Base-by-base conservation (phyloP, 2,797 vertebrate species). In the Acrocephalus scirpaceus region DNA sequence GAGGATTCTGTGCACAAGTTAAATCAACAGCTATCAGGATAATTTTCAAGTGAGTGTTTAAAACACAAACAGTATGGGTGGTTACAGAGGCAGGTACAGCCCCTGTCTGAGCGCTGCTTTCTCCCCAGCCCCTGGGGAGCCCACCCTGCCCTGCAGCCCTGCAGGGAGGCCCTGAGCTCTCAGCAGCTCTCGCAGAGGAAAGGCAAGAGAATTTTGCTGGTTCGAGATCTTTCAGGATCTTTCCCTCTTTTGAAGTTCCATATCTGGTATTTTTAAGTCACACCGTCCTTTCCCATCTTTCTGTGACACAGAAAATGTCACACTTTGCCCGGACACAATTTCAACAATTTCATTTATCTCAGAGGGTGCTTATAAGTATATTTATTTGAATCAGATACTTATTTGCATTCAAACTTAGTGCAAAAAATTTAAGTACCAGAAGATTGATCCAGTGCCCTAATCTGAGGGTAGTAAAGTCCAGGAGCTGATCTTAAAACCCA, bases 41-140 rank as follows among this genome's bases (percentile, higher is more conserved):
- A 30, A 77, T 93, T 96, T 95, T 83, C 32, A 84, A 95, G 82
- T 51, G 79, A 58, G 40, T 21, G 53, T 93, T 96, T 97, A 85
- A 96, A 95, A 94, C 9, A 70, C 47, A 76, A 82, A 36, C 23
- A 72, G 58, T 48, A 86, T 58, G 81, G 72, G 58, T 7, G 14
- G 3, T 53, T 9, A 23, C 29, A 48, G n/a, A 61, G 83, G 27
- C 17, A 80, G 73, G 20, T 15, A 8, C 12, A 8, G 10, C 64
- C 56, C 38, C 56, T 11, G 29, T 30, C 36, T 47, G 23, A 86
- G 84, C 16, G 16, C 69, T 73, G 60, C 69, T 30, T 19, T 42
- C 54, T 75, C 30, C 60, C 34, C 48, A 91, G 26, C 21, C 29
- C 30, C 90, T 50, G 45, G 72, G 22, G 60, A 42, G 54, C 5